Conservation (phyloP, 1,140 invertebrate species). For the Carposina sasakii region DNA sequence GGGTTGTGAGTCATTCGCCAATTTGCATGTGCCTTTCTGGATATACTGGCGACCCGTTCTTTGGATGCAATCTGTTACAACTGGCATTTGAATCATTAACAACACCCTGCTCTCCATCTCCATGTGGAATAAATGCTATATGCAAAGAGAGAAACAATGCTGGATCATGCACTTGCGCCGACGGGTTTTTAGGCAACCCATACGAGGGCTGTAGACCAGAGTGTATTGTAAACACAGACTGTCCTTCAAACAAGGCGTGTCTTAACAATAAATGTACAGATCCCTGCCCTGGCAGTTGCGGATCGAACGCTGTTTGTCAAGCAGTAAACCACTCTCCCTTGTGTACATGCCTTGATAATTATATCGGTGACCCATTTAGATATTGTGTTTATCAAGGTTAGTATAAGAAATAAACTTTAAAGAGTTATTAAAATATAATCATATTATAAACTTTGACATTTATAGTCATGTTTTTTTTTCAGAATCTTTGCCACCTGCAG, state of each 20-base stretch:
- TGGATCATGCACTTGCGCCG: conserved; percentile 78
- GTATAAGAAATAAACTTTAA: conserved; percentile 2
- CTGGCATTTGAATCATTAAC: conserved; percentile 44
- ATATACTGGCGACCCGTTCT: conserved; percentile 79
- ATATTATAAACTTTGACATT: background rate
- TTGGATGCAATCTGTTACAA: conserved; percentile 68
- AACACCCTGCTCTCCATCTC: conserved; percentile 78
- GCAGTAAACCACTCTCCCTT: conserved; percentile 77
- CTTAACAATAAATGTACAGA: conserved; percentile 76
- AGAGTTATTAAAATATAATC: background rate
- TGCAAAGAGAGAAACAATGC: conserved; percentile 79
- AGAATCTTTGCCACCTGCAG: conserved; percentile 40
- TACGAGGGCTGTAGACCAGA: conserved; percentile 82
- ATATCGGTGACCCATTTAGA: conserved; percentile 82
- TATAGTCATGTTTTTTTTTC: conserved; percentile 23
- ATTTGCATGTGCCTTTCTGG: conserved; percentile 79
- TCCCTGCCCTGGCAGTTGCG: conserved; percentile 78
- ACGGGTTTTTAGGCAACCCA: conserved; percentile 81
- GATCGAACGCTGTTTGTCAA: conserved; percentile 76
- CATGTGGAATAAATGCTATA: conserved; percentile 81
- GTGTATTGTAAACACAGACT: conserved; percentile 80
- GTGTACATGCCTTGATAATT: conserved; percentile 79
- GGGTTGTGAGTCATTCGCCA: conserved; percentile 84
- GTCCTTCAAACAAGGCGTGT: conserved; percentile 75
- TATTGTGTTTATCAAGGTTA: conserved; percentile 73